Conservation (phyloP, 1,140 invertebrate genomes). For the Prorops nasuta region DNA sequence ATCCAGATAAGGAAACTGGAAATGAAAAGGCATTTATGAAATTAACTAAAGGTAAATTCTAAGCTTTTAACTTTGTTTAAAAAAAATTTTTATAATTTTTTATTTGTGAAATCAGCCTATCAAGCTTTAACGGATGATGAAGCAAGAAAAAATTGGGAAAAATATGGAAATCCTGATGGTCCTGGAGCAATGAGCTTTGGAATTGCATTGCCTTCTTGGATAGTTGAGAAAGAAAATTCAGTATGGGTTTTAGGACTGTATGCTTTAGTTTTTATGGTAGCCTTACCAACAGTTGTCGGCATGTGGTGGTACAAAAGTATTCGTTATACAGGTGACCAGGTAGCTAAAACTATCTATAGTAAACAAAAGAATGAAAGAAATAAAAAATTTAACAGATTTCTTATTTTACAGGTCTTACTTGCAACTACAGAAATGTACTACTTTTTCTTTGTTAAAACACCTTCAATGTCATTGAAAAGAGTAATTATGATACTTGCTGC, state of each 20-base stretch:
- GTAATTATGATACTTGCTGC: conserved; percentile 95
- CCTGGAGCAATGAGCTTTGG: conserved; percentile 98
- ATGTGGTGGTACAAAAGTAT: conserved; percentile 99
- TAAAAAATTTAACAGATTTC: conserved; percentile 4
- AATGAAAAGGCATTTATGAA: conserved; percentile 97
- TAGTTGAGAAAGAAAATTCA: conserved; percentile 99
- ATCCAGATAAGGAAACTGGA: conserved; percentile 98
- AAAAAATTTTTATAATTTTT: conserved; percentile 27
- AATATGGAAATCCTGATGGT: conserved; percentile 99
- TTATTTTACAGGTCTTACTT: conserved; percentile 72
- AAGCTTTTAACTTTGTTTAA: neutral
- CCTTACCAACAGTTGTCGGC: conserved; percentile 88
- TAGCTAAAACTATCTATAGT: conserved; percentile 40
- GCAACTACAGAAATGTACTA: conserved; percentile 96
- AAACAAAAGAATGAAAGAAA: neutral
- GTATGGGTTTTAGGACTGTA: conserved; percentile 96
- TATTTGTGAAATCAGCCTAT: conserved; percentile 54
- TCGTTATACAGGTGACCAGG: conserved; percentile 91
- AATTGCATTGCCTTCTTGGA: conserved; percentile 99
- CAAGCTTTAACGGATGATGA: conserved; percentile 94
- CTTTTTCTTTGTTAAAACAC: conserved; percentile 93
- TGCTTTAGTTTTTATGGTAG: conserved; percentile 96
- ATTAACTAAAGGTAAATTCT: conserved; percentile 82
- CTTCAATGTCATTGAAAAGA: conserved; percentile 90
- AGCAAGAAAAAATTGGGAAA: conserved; percentile 95